Percentiles rank a stretch among this genome's conserved stretches.
phyloP scores from a whole-genome alignment of 2,888 invertebrate species.

The Hemithea aestivaria region DNA sequence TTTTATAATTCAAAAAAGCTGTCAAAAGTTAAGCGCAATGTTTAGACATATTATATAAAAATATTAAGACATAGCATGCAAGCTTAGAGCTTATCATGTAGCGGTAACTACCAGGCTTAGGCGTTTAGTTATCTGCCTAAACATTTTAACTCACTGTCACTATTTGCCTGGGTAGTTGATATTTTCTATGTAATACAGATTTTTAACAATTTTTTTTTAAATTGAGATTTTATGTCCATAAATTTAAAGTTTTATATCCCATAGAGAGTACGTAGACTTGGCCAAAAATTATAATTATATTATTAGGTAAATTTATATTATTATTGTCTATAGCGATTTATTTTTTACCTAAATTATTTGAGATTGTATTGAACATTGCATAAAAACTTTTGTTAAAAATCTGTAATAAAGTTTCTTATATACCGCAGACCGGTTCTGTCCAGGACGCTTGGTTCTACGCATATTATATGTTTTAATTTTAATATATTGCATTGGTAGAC shows the following conservation, averaged over 20 bases:
- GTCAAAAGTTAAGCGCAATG: too few relatives aligned
- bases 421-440: constrained; percentile 24
- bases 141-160: constrained; percentile 14
- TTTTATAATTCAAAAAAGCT: too few relatives aligned
- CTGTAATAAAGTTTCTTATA: constrained; percentile 16
- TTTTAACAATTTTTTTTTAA: constrained; percentile 16
- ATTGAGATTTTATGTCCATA: too few relatives aligned
- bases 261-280: too few relatives aligned
- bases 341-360: too few relatives aligned
- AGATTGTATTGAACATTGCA: too few relatives aligned
- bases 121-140: constrained; percentile 14
- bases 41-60: too few relatives aligned
- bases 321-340: too few relatives aligned
- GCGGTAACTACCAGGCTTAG: constrained; percentile 20
- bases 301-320: too few relatives aligned
- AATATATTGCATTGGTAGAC: constrained; percentile 21
- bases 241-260: too few relatives aligned
- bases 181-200: constrained; percentile 26
- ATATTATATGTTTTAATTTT: constrained; percentile 21
- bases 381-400: constrained; percentile 16
- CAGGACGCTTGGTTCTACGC: constrained; percentile 18
- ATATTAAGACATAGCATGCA: constrained; percentile 16
- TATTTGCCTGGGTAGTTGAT: constrained; percentile 11
- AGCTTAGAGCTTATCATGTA: constrained; percentile 14
- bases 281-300: too few relatives aligned